Evolutionary conservation across 2,797 vertebrate species (phyloP).

Genomic region (Cynodonichthys magdalenae): DNA sequence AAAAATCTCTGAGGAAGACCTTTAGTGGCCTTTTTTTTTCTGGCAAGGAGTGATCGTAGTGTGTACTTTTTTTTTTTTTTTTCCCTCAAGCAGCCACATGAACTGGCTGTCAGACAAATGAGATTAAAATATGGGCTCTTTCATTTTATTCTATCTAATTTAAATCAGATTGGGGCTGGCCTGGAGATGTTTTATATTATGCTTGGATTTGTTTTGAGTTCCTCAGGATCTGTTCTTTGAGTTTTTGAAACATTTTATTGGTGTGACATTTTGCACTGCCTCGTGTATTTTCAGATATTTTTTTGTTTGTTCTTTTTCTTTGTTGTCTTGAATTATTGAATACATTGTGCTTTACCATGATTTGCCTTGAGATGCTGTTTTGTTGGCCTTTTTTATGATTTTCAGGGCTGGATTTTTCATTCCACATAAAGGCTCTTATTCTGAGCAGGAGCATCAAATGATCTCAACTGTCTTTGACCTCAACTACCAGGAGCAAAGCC

Average conservation of each 20-base stretch:
- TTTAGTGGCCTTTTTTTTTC: slow-evolving; percentile 70
- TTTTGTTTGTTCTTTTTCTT: slow-evolving; percentile 62
- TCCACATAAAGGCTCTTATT: slow-evolving; percentile 31
- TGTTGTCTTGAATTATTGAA: slow-evolving; percentile 82
- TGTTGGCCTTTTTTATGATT: slow-evolving; percentile 37
- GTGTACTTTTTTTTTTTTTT: slow-evolving; percentile 10
- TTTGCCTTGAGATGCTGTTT: slow-evolving; percentile 66
- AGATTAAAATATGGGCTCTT: slow-evolving; percentile 64
- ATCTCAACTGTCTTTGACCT: slow-evolving; percentile 11
- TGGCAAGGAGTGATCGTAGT: slow-evolving; percentile 41
- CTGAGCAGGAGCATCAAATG: slow-evolving; percentile 1
- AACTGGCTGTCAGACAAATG: slow-evolving; percentile 62
- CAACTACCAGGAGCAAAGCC: slow-evolving; percentile 27
- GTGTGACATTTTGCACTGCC: slow-evolving; percentile 84
- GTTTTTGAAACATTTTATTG: slow-evolving; percentile 75
- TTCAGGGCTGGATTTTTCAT: slow-evolving; percentile 47
- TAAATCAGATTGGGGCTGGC: slow-evolving; percentile 71
- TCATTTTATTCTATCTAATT: slow-evolving; percentile 71
- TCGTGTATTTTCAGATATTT: slow-evolving; percentile 72
- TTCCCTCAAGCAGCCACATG: slow-evolving; percentile 31
- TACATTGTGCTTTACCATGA: slow-evolving; percentile 79
- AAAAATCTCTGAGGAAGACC: slow-evolving; percentile 27
- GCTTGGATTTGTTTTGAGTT: slow-evolving; percentile 64
- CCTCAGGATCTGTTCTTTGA: slow-evolving; percentile 80
- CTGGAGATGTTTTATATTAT: slow-evolving; percentile 67